phyloP scores from a whole-genome alignment of 2,113 vertebrate species.

The Hippocampus comes region DNA sequence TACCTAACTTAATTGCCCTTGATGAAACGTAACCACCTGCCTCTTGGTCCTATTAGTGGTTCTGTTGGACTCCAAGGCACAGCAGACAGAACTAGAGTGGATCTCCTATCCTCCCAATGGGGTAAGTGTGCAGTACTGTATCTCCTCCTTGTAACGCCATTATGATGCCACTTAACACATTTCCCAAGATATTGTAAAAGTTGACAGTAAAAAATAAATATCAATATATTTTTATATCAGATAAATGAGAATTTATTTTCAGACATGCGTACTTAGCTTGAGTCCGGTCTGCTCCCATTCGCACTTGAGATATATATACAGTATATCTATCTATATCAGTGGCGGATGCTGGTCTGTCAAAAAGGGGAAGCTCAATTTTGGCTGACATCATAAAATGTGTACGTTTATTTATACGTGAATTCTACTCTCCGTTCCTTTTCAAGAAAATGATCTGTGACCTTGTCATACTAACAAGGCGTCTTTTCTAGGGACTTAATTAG shows the following conservation, averaged over 20 bases:
- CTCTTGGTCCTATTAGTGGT: slow-evolving; percentile 81
- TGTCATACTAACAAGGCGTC: no score
- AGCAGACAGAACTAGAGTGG: slow-evolving; percentile 99
- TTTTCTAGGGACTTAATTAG: no score
- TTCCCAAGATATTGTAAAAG: not conserved
- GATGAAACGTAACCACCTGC: slow-evolving; percentile 66
- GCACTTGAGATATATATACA: no score
- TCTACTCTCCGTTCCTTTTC: no score
- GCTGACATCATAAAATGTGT: no score
- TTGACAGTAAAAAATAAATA: not conserved
- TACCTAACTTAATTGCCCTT: slow-evolving; percentile 10
- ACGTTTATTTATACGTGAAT: no score
- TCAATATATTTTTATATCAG: not conserved
- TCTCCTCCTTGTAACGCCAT: slow-evolving; percentile 5
- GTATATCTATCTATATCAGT: no score
- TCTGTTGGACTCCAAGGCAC: slow-evolving; percentile 98
- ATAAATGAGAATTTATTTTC: not conserved
- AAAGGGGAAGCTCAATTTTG: no score
- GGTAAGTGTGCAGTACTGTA: slow-evolving; percentile 74
- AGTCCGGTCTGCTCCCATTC: no score
- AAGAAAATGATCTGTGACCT: no score
- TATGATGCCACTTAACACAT: not conserved
- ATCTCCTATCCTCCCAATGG: slow-evolving; percentile 97
- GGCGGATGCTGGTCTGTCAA: no score
- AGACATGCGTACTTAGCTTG: no score